Evolutionary conservation across 2,797 vertebrate species (phyloP), one percentile per base, ranked within the genome.

Genomic region (Peromyscus melanophrys): DNA sequence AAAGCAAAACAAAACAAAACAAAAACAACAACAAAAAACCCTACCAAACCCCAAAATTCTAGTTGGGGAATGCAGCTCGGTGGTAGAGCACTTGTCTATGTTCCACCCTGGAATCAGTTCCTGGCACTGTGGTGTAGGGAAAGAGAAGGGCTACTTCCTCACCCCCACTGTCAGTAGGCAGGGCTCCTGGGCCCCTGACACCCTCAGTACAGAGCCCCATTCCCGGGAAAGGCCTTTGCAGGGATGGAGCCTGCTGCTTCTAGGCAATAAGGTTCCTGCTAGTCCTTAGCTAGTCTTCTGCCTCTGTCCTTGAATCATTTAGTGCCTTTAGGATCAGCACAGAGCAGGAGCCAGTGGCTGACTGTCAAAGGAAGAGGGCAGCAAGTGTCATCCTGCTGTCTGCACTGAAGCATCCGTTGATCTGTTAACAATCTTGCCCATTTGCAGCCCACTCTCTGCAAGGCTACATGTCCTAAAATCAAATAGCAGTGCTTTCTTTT

Each of bases 211-310:
- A 52, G 6, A n/a, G 19, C 19, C 16, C 14, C 71, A 0, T 13
- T 16, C n/a, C 9, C 19, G n/a, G 77, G 4, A 6, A 23, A 8
- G 3, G 2, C 6, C 4, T 5, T 29, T 0, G 29, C 43, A 67
- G 1, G 7, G 16, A 17, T 17, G 19, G 27, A 57, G 82, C 17
- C 40, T 77, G 4, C 0, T 27, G 25, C 17, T 40, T 88, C 52
- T 46, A 0, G 37, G 59, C 80, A 7, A 57, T 31, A 6, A 37
- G 61, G 43, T 12, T n/a, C 40, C 0, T 31, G 46, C 0, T 34
- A 1, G 46, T 27, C 14, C 34, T 37, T 57, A 76, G 46, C 0
- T 14, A 3, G 46, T 37, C 14, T 23, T 57, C 71, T 6, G 0
- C 40, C 23, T 86, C 46, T 23, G 40, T 90, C 65, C 49, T 69